Percentiles rank a stretch among this genome's conserved stretches.
phyloP scores from a whole-genome alignment of 1,140 invertebrate species.

The Brachionus rubens region DNA sequence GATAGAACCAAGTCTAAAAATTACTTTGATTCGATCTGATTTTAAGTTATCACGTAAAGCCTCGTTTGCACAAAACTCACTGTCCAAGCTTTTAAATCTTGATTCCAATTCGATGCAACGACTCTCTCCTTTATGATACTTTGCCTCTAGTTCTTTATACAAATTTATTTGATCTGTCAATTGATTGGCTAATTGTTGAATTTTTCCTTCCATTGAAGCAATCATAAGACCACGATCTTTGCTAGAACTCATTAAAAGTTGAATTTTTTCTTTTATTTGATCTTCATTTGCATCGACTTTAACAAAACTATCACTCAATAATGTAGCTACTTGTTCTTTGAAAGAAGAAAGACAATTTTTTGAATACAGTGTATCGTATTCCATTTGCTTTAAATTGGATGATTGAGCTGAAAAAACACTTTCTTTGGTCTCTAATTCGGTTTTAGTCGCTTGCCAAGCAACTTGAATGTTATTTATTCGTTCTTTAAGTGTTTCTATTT shows the following conservation, averaged over 20 bases:
- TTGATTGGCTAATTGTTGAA: slow-evolving; percentile 54
- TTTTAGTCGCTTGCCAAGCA: slow-evolving; percentile 53
- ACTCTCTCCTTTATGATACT: slow-evolving; percentile 52
- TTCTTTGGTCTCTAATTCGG: slow-evolving; percentile 55
- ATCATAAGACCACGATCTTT: slow-evolving; percentile 44
- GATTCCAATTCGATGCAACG: slow-evolving; percentile 52
- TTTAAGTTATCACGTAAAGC: slow-evolving; percentile 56
- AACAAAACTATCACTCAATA: slow-evolving; percentile 52
- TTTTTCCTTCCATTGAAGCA: slow-evolving; percentile 52
- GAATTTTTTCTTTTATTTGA: slow-evolving; percentile 52
- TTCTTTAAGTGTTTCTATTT: slow-evolving; percentile 55
- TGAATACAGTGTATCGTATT: slow-evolving; percentile 49
- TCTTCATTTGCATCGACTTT: slow-evolving; percentile 53
- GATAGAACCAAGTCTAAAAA: neutral
- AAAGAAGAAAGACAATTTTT: slow-evolving; percentile 52
- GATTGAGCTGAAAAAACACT: slow-evolving; percentile 48
- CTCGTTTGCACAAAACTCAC: slow-evolving; percentile 56
- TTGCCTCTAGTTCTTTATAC: slow-evolving; percentile 50
- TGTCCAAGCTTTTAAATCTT: slow-evolving; percentile 53
- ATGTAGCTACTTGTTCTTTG: slow-evolving; percentile 53
- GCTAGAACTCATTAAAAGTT: slow-evolving; percentile 36
- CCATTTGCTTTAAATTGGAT: slow-evolving; percentile 48
- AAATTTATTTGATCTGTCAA: slow-evolving; percentile 54
- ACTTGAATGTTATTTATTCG: slow-evolving; percentile 54
- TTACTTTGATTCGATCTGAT: slow-evolving; percentile 57